phyloP scores from a whole-genome alignment of 1,140 invertebrate genomes.

The Drosophila navojoa region DNA sequence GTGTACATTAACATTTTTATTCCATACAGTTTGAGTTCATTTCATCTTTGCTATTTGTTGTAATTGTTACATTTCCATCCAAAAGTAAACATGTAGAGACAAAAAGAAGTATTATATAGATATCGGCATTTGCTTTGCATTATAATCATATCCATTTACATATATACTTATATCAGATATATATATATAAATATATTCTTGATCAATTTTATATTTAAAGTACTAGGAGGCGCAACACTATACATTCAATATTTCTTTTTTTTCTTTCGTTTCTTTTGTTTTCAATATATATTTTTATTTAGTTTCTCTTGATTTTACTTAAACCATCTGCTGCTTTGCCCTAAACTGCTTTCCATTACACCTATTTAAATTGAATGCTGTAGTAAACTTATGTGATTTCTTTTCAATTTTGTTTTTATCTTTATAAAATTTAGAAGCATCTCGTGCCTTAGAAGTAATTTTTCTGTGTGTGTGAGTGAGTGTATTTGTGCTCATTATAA shows the following conservation, averaged over 20 bases:
- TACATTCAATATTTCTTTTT: conserved; percentile 75
- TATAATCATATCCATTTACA: conserved; percentile 65
- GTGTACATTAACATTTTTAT: conserved; percentile 76
- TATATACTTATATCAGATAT: conserved; percentile 63
- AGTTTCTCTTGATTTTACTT: conserved; percentile 36
- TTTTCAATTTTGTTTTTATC: conserved; percentile 20
- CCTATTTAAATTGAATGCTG: conserved; percentile 47
- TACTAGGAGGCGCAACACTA: conserved; percentile 78
- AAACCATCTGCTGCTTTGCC: conserved; percentile 18
- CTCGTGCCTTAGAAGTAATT: conserved; percentile 47
- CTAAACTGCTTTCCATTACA: conserved; percentile 33
- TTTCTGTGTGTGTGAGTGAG: conserved; percentile 12
- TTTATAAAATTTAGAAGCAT: conserved; percentile 49
- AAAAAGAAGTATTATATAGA: conserved; percentile 54
- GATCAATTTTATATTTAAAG: conserved; percentile 67
- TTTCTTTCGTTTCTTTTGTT: conserved; percentile 44
- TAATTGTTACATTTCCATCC: conserved; percentile 41
- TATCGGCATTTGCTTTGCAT: conserved; percentile 49
- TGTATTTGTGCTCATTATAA: conserved; percentile 39
- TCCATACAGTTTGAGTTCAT: conserved; percentile 54
- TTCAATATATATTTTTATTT: conserved; percentile 32
- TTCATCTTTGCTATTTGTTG: conserved; percentile 41
- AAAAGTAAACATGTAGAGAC: conserved; percentile 60
- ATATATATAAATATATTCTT: conserved; percentile 68
- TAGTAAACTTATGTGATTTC: conserved; percentile 32